Evolutionary conservation across 1,140 invertebrate species (phyloP), one percentile per base, ranked within the genome.

Genomic region (Macrobrachium nipponense): DNA sequence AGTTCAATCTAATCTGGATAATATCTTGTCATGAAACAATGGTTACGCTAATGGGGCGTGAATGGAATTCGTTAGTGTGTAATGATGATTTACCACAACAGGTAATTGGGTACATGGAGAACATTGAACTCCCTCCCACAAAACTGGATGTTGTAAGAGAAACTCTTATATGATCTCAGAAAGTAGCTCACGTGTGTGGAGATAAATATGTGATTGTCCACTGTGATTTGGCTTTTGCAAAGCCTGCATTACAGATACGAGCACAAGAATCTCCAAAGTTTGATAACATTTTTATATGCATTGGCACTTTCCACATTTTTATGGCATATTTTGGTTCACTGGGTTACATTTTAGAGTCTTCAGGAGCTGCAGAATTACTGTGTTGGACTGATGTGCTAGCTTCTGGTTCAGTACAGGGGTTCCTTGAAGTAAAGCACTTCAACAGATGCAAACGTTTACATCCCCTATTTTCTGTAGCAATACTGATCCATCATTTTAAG

Each of bases 31-130:
- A 72, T 72, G 23, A 18, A 72, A 72, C 23, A 12, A 15, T 17
- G 70, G 70, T 23, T 12, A 72, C 70, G 23, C 61, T n/a, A 62
- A 62, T 62, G 61, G 12, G 61, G 61, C n/a, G 61, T 62, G 12
- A 62, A n/a, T 62, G 61, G 61, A 62, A 62, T 62, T 62, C 61
- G 12, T 14, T 62, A 62, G 61, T 62, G 61, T 62, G 23, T 27
- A 72, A 72, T 72, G 70, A 72, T 27, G 70, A 72, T 23, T 72
- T 72, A 23, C 70, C 70, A 72, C 70, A 72, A 27, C 70, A 72
- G 70, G 70, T 72, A 72, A 23, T 27, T 72, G 70, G 23, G 12
- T 72, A 72, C 23, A 72, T 72, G 70, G 70, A 72, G 70, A 72
- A 72, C 70, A 72, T 72, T 72, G 70, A 18, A 72, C 15, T 72